Evolutionary conservation across 2,797 vertebrate species (phyloP), one percentile per base, ranked within the genome.

Genomic region (Lagocephalus sceleratus): DNA sequence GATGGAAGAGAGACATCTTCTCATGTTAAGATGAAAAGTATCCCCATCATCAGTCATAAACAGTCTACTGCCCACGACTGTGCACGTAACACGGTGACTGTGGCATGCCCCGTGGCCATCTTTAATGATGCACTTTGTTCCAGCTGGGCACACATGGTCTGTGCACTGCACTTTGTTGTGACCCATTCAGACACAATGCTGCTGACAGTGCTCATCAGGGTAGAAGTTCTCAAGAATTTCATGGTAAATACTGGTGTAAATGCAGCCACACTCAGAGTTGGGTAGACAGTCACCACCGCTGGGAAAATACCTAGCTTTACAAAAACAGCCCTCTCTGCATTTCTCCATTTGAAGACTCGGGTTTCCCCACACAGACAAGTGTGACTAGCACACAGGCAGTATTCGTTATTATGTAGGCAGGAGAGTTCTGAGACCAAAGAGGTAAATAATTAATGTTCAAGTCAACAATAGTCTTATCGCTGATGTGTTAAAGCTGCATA

Each of bases 31-130:
- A 45, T 83, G 53, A 70, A 78, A 85, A 10, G n/a, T 35, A 1
- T 22, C 25, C 12, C 81, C 73, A 40, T 69, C 51, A 32, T 79
- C 84, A 12, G 57, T 71, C n/a, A 19, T 46, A 16, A 79, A 67
- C 49, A 80, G 73, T 41, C 57, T 60, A n/a, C 63, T 64, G n/a
- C 75, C 65, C 22, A 60, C 52, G 20, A 76, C 52, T 32, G 58
- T 54, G 23, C 81, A 87, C 51, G 63, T 50, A 50, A 68, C 66
- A 21, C 55, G 5, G 1, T 43, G 20, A 1, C 88, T 74, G 58
- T 85, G 60, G 22, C 90, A 92, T 0, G 51, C 68, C 50, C 68
- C 72, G 15, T 83, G 46, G 0, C 85, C 91, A 0, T 85, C 52
- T 71, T 77, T 73, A 35, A 87, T 19, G 0, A 0, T 0, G 29